A percentile compares a stretch with the other conserved stretches of the same genome.
phyloP scores from a whole-genome alignment of 2,113 vertebrate species.

The Apaloderma vittatum region DNA sequence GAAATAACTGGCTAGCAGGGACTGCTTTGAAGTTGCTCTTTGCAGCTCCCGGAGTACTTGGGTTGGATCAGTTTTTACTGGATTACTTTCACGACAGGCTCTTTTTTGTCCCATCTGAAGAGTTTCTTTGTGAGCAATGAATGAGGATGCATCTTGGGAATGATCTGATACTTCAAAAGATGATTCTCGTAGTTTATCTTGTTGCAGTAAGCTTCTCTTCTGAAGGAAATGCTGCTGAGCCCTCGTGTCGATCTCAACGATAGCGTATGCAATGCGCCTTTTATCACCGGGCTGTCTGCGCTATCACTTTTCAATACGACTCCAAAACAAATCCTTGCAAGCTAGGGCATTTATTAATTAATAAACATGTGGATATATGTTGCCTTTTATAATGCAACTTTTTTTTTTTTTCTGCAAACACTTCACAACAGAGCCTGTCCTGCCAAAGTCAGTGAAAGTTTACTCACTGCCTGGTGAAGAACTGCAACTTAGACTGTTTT shows the following conservation, averaged over 20 bases:
- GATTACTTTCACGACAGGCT: slow-evolving; percentile 43
- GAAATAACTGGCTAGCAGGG: neutral
- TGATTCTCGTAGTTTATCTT: slow-evolving; percentile 50
- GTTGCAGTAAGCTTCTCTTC: slow-evolving; percentile 1
- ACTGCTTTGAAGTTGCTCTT: slow-evolving; percentile 53
- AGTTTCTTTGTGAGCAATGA: slow-evolving; percentile 60
- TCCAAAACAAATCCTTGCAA: neutral
- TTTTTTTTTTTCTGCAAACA: neutral
- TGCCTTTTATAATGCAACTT: neutral
- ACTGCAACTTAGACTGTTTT: neutral
- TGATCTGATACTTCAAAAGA: slow-evolving; percentile 31
- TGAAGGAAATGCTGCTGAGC: slow-evolving; percentile 29
- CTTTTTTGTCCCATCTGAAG: slow-evolving; percentile 61
- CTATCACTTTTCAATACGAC: neutral
- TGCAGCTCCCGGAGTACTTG: slow-evolving; percentile 19
- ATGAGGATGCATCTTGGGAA: slow-evolving; percentile 52
- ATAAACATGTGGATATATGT: neutral
- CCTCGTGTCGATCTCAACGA: neutral
- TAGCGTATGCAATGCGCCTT: neutral
- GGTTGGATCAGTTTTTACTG: slow-evolving; percentile 48
- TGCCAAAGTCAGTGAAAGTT: neutral
- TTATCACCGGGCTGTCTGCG: neutral
- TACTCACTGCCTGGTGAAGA: neutral
- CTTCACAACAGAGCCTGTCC: neutral
- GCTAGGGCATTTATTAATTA: neutral